These are phyloP conservation scores for Pteropus rufus DNA, from an alignment of 2,797 vertebrate species.

Conservation along the genomic window DNA sequence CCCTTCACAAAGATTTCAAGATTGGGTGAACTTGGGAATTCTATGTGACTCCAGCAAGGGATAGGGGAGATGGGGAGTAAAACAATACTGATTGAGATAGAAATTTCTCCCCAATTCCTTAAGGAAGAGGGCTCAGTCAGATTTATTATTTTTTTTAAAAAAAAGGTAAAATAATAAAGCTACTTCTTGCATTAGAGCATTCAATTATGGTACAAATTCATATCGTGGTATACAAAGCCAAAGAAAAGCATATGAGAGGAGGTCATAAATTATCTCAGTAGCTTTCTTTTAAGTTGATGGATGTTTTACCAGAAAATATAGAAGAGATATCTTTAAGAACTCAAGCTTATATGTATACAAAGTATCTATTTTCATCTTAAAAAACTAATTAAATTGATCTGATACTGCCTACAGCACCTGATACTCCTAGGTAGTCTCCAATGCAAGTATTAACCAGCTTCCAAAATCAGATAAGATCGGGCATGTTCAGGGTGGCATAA, in stretches of 20 bases:
- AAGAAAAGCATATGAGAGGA: background rate
- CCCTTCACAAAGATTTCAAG: background rate
- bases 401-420: background rate
- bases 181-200: background rate
- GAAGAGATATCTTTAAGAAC: background rate
- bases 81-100: background rate
- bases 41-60: background rate
- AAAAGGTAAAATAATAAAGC: background rate
- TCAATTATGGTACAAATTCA: background rate
- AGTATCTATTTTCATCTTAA: background rate
- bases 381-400: background rate
- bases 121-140: background rate
- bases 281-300: background rate
- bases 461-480: too few species aligned
- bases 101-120: background rate
- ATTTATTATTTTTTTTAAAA: background rate
- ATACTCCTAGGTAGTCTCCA: too few species aligned
- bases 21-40: background rate
- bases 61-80: background rate
- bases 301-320: background rate
- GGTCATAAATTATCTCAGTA: background rate
- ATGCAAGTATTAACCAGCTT: too few species aligned
- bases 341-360: background rate
- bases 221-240: background rate
- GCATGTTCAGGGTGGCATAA: background rate